phyloP scores from a whole-genome alignment of 1,140 invertebrate species.

The Scylla paramamosain region DNA sequence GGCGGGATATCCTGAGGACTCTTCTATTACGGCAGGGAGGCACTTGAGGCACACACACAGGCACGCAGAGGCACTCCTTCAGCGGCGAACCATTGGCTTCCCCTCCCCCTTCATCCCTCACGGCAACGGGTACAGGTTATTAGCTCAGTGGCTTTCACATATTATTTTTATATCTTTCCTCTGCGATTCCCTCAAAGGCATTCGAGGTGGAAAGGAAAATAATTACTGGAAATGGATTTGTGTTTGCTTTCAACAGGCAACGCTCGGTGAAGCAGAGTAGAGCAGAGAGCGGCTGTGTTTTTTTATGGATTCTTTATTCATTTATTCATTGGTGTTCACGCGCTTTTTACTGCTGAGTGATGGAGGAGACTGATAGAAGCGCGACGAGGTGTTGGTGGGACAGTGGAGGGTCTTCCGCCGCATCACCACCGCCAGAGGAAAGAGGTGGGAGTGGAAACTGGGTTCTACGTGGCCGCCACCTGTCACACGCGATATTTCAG shows the following conservation, averaged over 20 bases:
- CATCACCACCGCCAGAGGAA: not conserved
- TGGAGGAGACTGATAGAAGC: not conserved
- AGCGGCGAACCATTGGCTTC: not conserved
- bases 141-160: not conserved
- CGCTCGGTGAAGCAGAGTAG: too few species aligned
- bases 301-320: not conserved
- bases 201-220: not conserved
- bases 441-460: not conserved
- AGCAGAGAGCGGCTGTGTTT: too few species aligned
- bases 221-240: not conserved
- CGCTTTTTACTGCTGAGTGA: not conserved
- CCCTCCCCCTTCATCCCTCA: not conserved
- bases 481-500: not conserved
- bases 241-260: not conserved
- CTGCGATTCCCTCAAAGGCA: not conserved
- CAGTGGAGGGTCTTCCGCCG: not conserved
- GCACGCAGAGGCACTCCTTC: not conserved
- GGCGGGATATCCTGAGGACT: not conserved
- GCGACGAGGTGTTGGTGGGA: not conserved
- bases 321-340: not conserved
- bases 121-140: not conserved
- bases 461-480: not conserved
- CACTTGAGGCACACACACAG: not conserved
- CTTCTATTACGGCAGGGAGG: not conserved
- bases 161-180: not conserved